phyloP scores from a whole-genome alignment of 92 coral and sea anemone species.

The Heteractis magnifica region DNA sequence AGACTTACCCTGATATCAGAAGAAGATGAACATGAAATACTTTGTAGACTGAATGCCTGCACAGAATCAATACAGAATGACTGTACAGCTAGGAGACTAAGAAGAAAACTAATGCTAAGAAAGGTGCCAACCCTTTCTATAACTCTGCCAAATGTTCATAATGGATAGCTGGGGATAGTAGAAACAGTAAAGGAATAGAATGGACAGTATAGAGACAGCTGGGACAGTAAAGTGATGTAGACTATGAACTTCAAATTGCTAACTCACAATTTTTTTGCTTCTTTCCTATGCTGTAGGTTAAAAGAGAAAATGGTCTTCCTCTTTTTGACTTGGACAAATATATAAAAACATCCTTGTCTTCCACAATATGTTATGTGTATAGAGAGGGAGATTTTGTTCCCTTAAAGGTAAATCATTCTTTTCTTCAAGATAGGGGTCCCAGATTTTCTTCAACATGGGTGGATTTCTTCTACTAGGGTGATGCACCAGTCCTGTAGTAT shows the following conservation, averaged over 20 bases:
- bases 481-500: too few relatives aligned
- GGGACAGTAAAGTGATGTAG: neutral
- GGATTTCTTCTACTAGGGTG: too few relatives aligned
- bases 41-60: slow-evolving; percentile 71
- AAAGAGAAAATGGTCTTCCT: slow-evolving; percentile 72
- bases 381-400: slow-evolving; percentile 53
- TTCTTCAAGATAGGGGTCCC: neutral
- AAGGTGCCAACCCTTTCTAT: slow-evolving; percentile 29
- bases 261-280: slow-evolving; percentile 24
- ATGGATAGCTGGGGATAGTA: neutral
- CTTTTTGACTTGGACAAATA: slow-evolving; percentile 73
- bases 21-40: slow-evolving; percentile 72
- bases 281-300: slow-evolving; percentile 35
- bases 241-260: neutral
- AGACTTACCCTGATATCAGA: slow-evolving; percentile 48
- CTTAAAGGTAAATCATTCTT: slow-evolving; percentile 39
- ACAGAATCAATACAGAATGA: slow-evolving; percentile 57
- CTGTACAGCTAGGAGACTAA: slow-evolving; percentile 71
- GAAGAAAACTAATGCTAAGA: slow-evolving; percentile 76
- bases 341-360: slow-evolving; percentile 47
- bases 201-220: neutral
- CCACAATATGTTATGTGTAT: slow-evolving; percentile 59
- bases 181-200: neutral
- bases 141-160: too few relatives aligned
- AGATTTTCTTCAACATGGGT: neutral